Evolutionary conservation across 2,797 vertebrate genomes (phyloP).

Genomic region (Hapalemur alaotrensis): DNA sequence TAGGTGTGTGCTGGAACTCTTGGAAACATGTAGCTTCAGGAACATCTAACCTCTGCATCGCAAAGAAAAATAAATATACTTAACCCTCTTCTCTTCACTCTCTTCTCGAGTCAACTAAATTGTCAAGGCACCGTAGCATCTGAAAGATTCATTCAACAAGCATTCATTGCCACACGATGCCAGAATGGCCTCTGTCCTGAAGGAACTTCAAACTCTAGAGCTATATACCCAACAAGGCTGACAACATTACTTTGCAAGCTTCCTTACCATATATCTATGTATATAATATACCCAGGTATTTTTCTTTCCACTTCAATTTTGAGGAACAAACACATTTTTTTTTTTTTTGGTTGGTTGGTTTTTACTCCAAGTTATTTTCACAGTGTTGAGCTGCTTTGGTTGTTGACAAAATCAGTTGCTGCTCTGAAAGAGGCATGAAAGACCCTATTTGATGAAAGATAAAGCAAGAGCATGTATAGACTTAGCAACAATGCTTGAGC

Average conservation of each 20-base stretch:
- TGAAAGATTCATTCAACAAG: background rate
- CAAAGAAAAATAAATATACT: conserved; percentile 35
- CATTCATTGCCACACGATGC: background rate
- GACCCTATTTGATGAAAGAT: conserved; percentile 41
- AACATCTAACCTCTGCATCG: background rate
- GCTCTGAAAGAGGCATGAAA: conserved; percentile 59
- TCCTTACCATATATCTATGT: conserved; percentile 53
- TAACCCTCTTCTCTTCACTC: conserved; percentile 41
- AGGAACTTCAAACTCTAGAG: conserved; percentile 14
- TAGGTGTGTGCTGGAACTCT: background rate
- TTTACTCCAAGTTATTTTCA: conserved; percentile 70
- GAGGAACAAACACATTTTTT: conserved; percentile 40
- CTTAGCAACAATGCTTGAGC: conserved; percentile 44
- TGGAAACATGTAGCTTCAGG: background rate
- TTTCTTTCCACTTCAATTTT: conserved; percentile 50
- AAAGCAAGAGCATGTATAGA: background rate
- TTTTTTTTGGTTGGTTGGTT: conserved; percentile 55
- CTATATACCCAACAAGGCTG: background rate
- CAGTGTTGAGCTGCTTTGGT: conserved; percentile 52
- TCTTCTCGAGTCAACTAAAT: conserved; percentile 9
- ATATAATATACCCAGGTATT: conserved; percentile 24
- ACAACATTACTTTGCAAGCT: background rate
- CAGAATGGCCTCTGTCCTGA: background rate
- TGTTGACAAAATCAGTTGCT: conserved; percentile 57
- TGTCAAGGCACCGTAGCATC: background rate